Base-by-base conservation (phyloP, 37 sponge, comb jelly and placozoan genomes). In the Agelas oroides region DNA sequence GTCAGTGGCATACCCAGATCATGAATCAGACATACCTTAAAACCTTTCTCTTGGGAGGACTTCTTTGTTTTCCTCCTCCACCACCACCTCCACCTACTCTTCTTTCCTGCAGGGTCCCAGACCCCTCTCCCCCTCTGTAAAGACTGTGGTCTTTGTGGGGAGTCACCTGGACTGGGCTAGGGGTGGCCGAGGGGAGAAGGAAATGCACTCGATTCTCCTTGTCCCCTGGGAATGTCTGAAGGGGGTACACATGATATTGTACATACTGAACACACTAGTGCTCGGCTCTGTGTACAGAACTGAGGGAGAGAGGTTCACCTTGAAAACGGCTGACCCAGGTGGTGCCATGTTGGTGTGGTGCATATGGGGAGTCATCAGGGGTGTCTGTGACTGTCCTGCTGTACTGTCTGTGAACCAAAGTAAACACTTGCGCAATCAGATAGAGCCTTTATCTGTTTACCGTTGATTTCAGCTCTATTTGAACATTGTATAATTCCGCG, bases 201-300 rank as follows among this genome's bases (percentile, higher is more conserved):
- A 58, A 55, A 0, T 70, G 70, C 20, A 86, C 71, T 31, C 80
- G 40, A 56, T 86, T 86, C 59, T 77, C 78, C 55, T 86, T 78
- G 64, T 86, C 80, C 12, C 80, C 87, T 33, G 87, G 87, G 61
- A 86, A 86, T 0, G 87, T 86, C 87, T 86, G 38, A 70, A 21
- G 38, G 79, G 32, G 28, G 55, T 12, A 12, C 8, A 46, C 46
- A 46, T 46, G 46, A n/a, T n/a, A n/a, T n/a, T n/a, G n/a, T n/a
- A n/a, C n/a, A n/a, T n/a, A n/a, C 46, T 46, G 46, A 12, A 46
- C 3, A 8, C 46, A 3, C 46, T 46, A 8, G 6, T 12, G 46
- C 8, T 12, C 46, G 46, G 3, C 3, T 8, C 3, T 46, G 46
- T 46, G 46, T 8, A 46, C 46, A 12, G 46, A 46, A 12, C 46